Percentiles rank a stretch among this genome's conserved stretches.
Evolutionary conservation across 2,113 vertebrate genomes (phyloP).

Genomic region (Paratilapia polleni): DNA sequence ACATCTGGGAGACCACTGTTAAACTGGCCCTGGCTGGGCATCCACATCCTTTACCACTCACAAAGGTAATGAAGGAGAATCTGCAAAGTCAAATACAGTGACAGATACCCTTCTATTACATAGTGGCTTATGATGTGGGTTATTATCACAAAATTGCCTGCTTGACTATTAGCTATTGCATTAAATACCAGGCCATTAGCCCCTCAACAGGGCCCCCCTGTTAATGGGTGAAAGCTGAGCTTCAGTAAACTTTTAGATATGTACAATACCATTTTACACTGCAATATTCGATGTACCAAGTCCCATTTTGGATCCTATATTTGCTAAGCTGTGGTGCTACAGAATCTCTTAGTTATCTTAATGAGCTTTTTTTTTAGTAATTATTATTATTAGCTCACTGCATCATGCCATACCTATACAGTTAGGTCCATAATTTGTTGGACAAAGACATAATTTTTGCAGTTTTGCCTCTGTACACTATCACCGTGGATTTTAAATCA

Average conservation of each 20-base stretch:
- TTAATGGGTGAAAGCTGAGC: not conserved
- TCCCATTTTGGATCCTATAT: not conserved
- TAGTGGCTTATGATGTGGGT: not conserved
- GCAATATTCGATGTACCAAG: not conserved
- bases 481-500: not conserved
- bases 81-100: not conserved
- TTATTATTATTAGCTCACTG: not conserved
- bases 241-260: not conserved
- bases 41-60: slow-evolving; percentile 72
- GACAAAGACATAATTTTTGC: not conserved
- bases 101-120: not conserved
- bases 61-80: slow-evolving; percentile 68
- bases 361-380: not conserved
- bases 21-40: slow-evolving; percentile 87
- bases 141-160: not conserved
- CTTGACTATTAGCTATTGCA: no score
- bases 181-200: no score
- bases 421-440: not conserved
- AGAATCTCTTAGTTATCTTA: not conserved
- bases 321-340: not conserved
- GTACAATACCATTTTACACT: not conserved
- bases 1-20: slow-evolving; percentile 87
- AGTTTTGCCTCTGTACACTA: not conserved
- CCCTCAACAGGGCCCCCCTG: no score
- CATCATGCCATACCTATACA: not conserved